Evolutionary conservation across 2,113 vertebrate genomes (phyloP).

Genomic region (Speoplatyrhinus poulsoni): DNA sequence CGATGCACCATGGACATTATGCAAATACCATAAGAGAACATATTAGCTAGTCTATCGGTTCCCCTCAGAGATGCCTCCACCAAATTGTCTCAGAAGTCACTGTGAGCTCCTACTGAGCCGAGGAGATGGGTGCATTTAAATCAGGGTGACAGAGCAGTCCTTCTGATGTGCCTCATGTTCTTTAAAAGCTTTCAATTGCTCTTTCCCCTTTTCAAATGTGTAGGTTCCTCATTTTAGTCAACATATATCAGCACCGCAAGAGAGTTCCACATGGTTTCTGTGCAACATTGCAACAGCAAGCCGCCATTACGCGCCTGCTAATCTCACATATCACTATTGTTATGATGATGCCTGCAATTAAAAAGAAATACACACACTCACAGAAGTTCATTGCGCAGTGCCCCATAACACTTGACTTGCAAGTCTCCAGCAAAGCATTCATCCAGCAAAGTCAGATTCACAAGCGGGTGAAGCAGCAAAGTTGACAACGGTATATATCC

Average conservation of each 20-base stretch:
- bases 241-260: slow-evolving; percentile 3
- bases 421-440: slow-evolving; percentile 50
- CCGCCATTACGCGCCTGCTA: slow-evolving; percentile 33
- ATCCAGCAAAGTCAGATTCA: slow-evolving; percentile 45
- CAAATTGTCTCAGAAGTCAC: slow-evolving; percentile 75
- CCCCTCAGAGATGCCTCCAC: slow-evolving; percentile 69
- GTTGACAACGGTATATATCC: slow-evolving; percentile 59
- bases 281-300: slow-evolving; percentile 19
- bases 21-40: slow-evolving; percentile 76
- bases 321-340: slow-evolving; percentile 30
- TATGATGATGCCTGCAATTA: slow-evolving; percentile 53
- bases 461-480: slow-evolving; percentile 36
- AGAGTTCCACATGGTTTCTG: slow-evolving; percentile 31
- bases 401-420: slow-evolving; percentile 61
- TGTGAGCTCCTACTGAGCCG: slow-evolving; percentile 69
- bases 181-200: slow-evolving; percentile 26
- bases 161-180: slow-evolving; percentile 43
- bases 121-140: slow-evolving; percentile 67
- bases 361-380: slow-evolving; percentile 50
- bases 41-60: slow-evolving; percentile 77
- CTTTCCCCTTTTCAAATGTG: slow-evolving; percentile 34
- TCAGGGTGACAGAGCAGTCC: slow-evolving; percentile 59
- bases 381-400: slow-evolving; percentile 56
- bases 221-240: slow-evolving; percentile 18
- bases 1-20: slow-evolving; percentile 76